Base-by-base conservation (phyloP, 2,797 vertebrate species). In the Lophius americanus region DNA sequence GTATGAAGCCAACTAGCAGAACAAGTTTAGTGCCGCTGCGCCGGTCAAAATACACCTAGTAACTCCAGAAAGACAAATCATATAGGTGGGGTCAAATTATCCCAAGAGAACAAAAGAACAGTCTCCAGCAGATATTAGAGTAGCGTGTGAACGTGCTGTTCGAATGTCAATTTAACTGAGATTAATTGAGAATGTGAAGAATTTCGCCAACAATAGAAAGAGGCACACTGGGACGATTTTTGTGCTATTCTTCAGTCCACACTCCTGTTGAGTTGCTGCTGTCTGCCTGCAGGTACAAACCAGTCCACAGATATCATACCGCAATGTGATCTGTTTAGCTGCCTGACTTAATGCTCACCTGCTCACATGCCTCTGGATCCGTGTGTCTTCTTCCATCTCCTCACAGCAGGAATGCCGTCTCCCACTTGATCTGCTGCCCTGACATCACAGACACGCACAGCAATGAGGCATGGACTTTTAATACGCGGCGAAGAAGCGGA, bases 291-390 rank as follows among this genome's bases (percentile, higher is more conserved):
- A 92, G 90, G 91, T 92, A 86, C 69, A 86, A 81, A 85, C 89
- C 73, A 52, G 90, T 89, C 91, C 89, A 81, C 84, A 85, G 91
- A 90, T 89, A 88, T 88, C 88, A 87, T 69, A 87, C 84, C 48
- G 49, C 74, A 66, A 85, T 83, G 76, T 91, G 89, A 89, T 90
- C 84, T 85, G 84, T 89, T 91, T 87, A 84, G 82, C 85, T 87
- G 82, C 78, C 85, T 81, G 82, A 83, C 89, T 88, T 89, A 90
- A 87, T 90, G 84, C 89, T 90, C 88, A 92, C 90, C 90, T 91
- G 89, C 82, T 82, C 76, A 53, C 42, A 7, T 39, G 46, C 83
- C 87, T 80, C 82, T 41, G 64, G 75, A 77, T 81, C 47, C 70
- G 53, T 73, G 38, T 72, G 65, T 64, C 43, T 84, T 67, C 76